Evolutionary conservation across 2,113 vertebrate species (phyloP), one percentile per base, ranked within the genome.

Genomic region (Cyrtonyx montezumae): DNA sequence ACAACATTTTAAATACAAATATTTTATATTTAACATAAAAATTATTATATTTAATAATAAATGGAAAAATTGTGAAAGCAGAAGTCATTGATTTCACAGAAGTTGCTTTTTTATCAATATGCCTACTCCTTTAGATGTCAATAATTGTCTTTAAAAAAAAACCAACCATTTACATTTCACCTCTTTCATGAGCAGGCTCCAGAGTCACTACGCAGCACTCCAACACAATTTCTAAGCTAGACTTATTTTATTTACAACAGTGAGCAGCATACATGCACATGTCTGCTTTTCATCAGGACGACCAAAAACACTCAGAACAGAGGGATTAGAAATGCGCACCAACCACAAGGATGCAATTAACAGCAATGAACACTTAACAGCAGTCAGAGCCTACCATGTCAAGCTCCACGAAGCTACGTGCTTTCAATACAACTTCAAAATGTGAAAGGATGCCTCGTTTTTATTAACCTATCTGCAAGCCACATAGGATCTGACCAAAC

Each of bases 231-330:
- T 69, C 85, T 58, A 75, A 86, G 18, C 26, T 79, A 94, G 77
- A 62, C 62, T 88, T 55, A 42, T 42, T 96, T 92, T 91, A 94
- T 73, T 95, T 91, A 81, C 73, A 75, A 70, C 91, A 88, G 40
- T 1, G 51, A 92, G 87, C 22, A 78, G 89, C 1, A 0, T 20
- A 92, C 84, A 79, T 86, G 87, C 66, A 74, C 71, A 84, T 1
- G 91, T 84, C 93, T 96, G 96, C 85, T 95, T 96, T 95, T 96
- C 95, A 96, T 96, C 95, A 96, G 23, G 13, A 42, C 0, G 0
- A 94, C 94, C 87, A 96, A 93, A 94, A 95, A 49, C 56, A 92
- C 93, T 91, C 63, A 73, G 90, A 91, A 81, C 1, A 10, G 59
- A 85, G 76, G 66, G 71, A 95, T 79, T 78, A 94, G 87, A 69